phyloP scores from a whole-genome alignment of 1,140 invertebrate species.

The Penaeus japonicus region DNA sequence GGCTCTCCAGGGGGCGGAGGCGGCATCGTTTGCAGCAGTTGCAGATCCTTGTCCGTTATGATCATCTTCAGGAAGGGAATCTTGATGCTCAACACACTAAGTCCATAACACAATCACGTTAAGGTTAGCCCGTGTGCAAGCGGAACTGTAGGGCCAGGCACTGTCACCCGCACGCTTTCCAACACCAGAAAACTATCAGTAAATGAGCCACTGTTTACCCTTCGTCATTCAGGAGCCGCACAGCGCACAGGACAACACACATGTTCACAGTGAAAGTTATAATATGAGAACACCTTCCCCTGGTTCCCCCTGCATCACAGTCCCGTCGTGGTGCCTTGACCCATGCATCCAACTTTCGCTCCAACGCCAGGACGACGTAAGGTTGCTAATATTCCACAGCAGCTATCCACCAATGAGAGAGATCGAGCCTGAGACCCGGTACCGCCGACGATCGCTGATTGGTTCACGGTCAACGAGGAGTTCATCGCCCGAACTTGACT shows the following conservation, averaged over 20 bases:
- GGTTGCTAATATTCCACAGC: constrained; percentile 25
- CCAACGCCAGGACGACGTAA: constrained; percentile 18
- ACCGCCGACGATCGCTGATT: constrained; percentile 51
- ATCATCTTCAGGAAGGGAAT: constrained; percentile 8
- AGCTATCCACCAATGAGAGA: constrained; percentile 34
- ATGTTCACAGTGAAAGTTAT: constrained; percentile 56
- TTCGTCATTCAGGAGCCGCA: constrained; percentile 26
- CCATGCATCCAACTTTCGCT: constrained; percentile 48
- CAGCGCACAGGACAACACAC: constrained; percentile 37
- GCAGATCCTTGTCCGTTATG: constrained; percentile 44
- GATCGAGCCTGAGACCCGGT: constrained; percentile 25
- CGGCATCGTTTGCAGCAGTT: constrained; percentile 40
- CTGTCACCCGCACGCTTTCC: neutral
- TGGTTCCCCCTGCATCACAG: constrained; percentile 20
- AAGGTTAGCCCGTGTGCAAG: neutral
- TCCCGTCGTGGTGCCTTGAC: constrained; percentile 25
- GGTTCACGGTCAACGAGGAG: constrained; percentile 48
- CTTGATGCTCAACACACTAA: neutral
- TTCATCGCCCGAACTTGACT: constrained; percentile 55
- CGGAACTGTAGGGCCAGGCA: neutral
- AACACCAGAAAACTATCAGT: too few relatives aligned
- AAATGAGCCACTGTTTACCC: neutral
- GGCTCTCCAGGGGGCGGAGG: constrained; percentile 41
- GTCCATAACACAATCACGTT: neutral
- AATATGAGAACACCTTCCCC: constrained; percentile 44